Conservation (phyloP, 37 sponge, comb jelly and placozoan genomes). For the Corticium candelabrum region DNA sequence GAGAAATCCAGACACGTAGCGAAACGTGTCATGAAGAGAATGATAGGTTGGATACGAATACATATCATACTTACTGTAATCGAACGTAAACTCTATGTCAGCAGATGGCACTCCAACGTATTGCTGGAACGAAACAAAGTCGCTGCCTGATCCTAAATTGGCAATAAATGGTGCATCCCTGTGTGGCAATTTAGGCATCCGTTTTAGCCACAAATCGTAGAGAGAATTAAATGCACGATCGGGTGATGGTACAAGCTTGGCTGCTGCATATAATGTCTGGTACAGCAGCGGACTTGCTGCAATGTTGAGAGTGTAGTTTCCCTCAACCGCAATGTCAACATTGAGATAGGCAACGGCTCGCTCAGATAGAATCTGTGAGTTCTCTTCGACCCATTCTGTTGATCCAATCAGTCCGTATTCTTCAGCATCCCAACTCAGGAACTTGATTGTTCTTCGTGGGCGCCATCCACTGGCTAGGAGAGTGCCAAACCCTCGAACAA, state of each 20-base stretch:
- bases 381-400: slow-evolving; percentile 80
- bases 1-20: not conserved
- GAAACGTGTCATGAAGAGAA: slow-evolving; percentile 3
- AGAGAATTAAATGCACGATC: slow-evolving; percentile 24
- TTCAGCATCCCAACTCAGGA: slow-evolving; percentile 94
- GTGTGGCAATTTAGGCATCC: not conserved
- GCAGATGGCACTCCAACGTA: slow-evolving; percentile 45
- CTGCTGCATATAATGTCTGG: slow-evolving; percentile 8
- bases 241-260: slow-evolving; percentile 43
- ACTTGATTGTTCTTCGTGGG: slow-evolving; percentile 74
- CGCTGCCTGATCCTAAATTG: slow-evolving; percentile 79
- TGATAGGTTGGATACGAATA: slow-evolving; percentile 7
- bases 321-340: slow-evolving; percentile 52
- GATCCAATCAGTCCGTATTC: slow-evolving; percentile 87
- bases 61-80: not conserved
- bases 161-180: slow-evolving; percentile 18
- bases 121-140: slow-evolving; percentile 49
- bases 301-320: not conserved
- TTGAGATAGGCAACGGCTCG: slow-evolving; percentile 66
- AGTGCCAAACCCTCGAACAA: slow-evolving; percentile 34
- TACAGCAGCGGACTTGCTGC: slow-evolving; percentile 14
- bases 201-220: slow-evolving; percentile 58
- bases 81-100: slow-evolving; percentile 12
- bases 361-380: not conserved
- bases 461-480: slow-evolving; percentile 65